Evolutionary conservation across 2,113 vertebrate genomes (phyloP), one percentile per base, ranked within the genome.

Genomic region (Pycnonotus jocosus): DNA sequence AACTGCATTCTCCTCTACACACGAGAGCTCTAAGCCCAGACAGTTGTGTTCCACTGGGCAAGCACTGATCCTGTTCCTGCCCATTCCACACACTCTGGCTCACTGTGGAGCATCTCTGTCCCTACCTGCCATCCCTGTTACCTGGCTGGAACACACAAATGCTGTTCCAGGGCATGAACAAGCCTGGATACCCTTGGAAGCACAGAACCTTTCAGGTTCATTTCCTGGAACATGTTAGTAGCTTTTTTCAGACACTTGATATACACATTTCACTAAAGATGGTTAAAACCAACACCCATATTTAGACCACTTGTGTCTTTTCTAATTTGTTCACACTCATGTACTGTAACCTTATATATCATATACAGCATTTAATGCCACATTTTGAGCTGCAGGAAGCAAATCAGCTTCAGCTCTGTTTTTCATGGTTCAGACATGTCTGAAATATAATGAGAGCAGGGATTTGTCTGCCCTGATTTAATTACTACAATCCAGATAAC

Each of bases 401-500:
- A 94, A 94, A 93, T 95, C 95, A 84, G 89, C 71, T 94, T 93
- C 94, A 94, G 90, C 90, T 95, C 95, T 92, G 79, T 89, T 96
- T 95, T 93, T 94, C 88, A 81, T 93, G 93, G 93, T 95, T 97
- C 84, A 97, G 96, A 96, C 97, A 97, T 69, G 95, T 95, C 94
- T 97, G 96, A 97, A 97, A 96, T 96, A 95, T 96, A 96, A 97
- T 97, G 96, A 97, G 97, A 95, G 95, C 92, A 94, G 97, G 95
- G 96, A 97, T 97, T 97, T 97, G 95, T 97, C 96, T 96, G 90
- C 97, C 95, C 96, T 97, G 93, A 97, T 97, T 97, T 97, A 97
- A 97, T 97, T 97, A 97, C 96, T 97, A 94, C 95, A 97, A 97
- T 97, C 95, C 95, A 97, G 93, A 97, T 97, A 97, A 97, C 95